Base-by-base conservation (phyloP, 2,797 vertebrate genomes). In the Pseudochirops cupreus region DNA sequence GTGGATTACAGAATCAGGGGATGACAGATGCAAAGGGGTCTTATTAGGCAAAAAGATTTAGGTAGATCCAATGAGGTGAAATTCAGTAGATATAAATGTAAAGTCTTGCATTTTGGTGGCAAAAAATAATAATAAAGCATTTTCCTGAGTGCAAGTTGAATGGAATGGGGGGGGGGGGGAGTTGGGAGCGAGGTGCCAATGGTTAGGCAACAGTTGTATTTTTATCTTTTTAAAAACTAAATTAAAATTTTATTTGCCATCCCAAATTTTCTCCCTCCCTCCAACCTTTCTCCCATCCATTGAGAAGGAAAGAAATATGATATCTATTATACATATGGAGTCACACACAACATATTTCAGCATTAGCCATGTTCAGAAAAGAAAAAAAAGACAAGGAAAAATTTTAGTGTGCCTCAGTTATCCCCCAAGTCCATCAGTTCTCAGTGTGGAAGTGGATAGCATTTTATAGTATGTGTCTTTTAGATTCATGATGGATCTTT, bases 111-210 rank as follows among this genome's bases (percentile, higher is more conserved):
- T 39, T n/a, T 74, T 74, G 16, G 67, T 74, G 16, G 16, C 14
- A n/a, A 74, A 39, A 39, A 39, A 74, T 6, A 1, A 74, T 53
- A 53, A 53, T 53, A 53, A 74, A 21, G 67, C n/a, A 74, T 39
- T 33, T 74, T 74, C 67, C 16, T 39, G 39, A 39, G n/a, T 74
- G n/a, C 39, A 18, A 39, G 14, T 74, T 39, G n/a, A 21, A 6
- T 74, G 67, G 13, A 14, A 39, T 1, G 4, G 14, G 5, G 6
- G 0, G 1, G 16, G 33, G 16, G 53, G 53, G 53, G 0, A 12
- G 10, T 53, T 53, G 53, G 53, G 53, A 54, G 53, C 11, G 11
- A 54, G 59, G 5, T 33, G 31, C 16, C 33, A 14, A 6, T n/a
- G 62, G 33, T 67, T n/a, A n/a, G 62, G 62, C 18, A n/a, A 67